Percentiles rank a stretch among this genome's conserved stretches.
These are phyloP conservation scores for Gortyna flavago DNA, from an alignment of 2,888 invertebrate genomes.

Conservation along the genomic window DNA sequence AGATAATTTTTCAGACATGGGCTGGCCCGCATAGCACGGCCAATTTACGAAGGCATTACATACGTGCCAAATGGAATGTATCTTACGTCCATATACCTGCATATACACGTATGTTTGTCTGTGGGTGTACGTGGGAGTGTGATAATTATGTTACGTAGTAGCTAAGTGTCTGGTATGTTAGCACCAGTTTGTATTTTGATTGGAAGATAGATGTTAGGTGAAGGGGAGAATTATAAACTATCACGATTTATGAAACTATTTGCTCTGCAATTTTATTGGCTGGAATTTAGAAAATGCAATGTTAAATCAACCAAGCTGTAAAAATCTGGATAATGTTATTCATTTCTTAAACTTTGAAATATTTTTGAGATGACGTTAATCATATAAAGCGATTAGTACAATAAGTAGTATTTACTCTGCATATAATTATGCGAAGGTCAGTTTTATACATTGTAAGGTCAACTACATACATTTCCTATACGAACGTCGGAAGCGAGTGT, in stretches of 20 bases:
- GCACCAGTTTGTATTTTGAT: constrained; percentile 38
- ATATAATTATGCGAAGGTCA: constrained; percentile 51
- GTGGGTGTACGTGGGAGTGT: constrained; percentile 32
- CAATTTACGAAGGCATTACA: constrained; percentile 22
- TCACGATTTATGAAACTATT: constrained; percentile 34
- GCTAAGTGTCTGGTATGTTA: constrained; percentile 28
- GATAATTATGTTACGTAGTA: constrained; percentile 50
- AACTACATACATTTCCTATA: constrained; percentile 70
- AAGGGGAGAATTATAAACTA: constrained; percentile 26
- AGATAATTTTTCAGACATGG: constrained; percentile 41
- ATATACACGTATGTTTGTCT: constrained; percentile 8
- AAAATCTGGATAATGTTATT: constrained; percentile 10
- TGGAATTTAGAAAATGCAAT: constrained; percentile 36
- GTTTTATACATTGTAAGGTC: constrained; percentile 62
- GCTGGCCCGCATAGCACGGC: constrained; percentile 4
- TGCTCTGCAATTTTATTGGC: constrained; percentile 5
- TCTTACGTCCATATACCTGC: not conserved
- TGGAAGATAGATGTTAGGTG: constrained; percentile 20
- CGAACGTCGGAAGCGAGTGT: constrained; percentile 56
- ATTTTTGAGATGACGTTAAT: not conserved
- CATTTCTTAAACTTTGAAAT: not conserved
- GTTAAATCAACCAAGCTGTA: not conserved
- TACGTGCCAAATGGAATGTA: constrained; percentile 43
- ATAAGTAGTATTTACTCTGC: constrained; percentile 39
- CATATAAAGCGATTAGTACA: not conserved